Evolutionary conservation across 2,888 invertebrate species (phyloP), one percentile per base, ranked within the genome.

Genomic region (Coleophora deauratella): DNA sequence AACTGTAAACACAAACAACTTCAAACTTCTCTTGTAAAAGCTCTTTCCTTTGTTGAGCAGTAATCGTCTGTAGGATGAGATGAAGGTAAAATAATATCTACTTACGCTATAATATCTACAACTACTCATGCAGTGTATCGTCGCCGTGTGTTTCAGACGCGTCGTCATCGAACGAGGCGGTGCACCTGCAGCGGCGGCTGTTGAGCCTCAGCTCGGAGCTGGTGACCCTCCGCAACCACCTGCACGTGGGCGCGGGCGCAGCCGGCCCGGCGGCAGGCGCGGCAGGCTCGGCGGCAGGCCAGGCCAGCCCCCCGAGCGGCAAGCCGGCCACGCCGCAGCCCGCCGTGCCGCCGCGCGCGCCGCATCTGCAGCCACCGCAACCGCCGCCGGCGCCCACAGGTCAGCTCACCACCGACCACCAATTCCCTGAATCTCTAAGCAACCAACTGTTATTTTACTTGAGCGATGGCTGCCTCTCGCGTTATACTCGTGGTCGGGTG

Each of bases 121-220:
- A 6, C 3, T 21, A 21, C 3, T 21, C 6, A 21, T 21, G n/a
- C n/a, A n/a, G n/a, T 21, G 21, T 4, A 4, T 4, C 6, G 21
- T 21, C 3, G 21, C 21, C 3, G 3, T 21, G 21, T 21, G 28
- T 84, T 86, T 1, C 88, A 96, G 96, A 96, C 93, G 96, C 96
- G 62, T 95, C 96, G 62, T 96, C 95, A 51, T 95, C 95, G 61
- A 96, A 95, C 88, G 96, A 96, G 88, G 96, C 96, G 57, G 96
- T 95, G 62, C 96, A 96, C 76, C 87, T 96, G 68, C 95, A 96
- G 87, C 96, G 96, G 77, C 91, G 95, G 57, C 88, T 96, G 68
- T 92, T 95, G 69, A 96, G 93, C 77, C 89, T 97, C 55, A 95
- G 95, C 86, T 93, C 95, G 56, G 96, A 96, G 87, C 87, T 97